phyloP scores from a whole-genome alignment of 92 coral and sea anemone genomes.

The Phymanthus crucifer region DNA sequence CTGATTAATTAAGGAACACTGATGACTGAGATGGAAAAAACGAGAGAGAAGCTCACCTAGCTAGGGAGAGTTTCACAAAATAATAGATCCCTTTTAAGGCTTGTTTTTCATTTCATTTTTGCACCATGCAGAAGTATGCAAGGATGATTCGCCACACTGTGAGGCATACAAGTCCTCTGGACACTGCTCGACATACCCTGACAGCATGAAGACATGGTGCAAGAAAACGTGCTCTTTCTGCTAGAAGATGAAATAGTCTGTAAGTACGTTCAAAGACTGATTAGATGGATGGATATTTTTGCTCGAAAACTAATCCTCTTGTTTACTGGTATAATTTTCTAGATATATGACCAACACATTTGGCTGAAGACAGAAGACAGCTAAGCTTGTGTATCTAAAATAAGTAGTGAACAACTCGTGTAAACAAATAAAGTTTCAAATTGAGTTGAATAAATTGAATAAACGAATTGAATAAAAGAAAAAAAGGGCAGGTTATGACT shows the following conservation, averaged over 20 bases:
- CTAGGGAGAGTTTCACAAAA: background rate
- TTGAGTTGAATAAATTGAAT: no score
- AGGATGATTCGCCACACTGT: constrained; percentile 14
- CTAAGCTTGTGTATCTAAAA: no score
- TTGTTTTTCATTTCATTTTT: no score
- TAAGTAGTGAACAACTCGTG: no score
- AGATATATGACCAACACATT: no score
- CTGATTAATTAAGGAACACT: background rate
- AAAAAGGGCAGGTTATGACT: no score
- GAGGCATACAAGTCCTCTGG: constrained; percentile 1
- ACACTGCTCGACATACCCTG: constrained; percentile 33
- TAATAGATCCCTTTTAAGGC: background rate
- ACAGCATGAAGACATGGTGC: constrained; percentile 45
- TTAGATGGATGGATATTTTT: no score
- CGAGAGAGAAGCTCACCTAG: background rate
- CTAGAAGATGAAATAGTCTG: background rate
- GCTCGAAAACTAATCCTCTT: no score
- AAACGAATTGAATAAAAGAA: no score
- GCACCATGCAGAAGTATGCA: background rate
- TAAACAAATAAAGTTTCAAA: no score
- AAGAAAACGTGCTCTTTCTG: constrained; percentile 44
- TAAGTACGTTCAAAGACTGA: background rate
- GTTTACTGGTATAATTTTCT: no score
- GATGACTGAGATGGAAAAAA: background rate
- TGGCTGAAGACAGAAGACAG: no score